Evolutionary conservation across 2,888 invertebrate genomes (phyloP).

Genomic region (Parnassius glacialis): DNA sequence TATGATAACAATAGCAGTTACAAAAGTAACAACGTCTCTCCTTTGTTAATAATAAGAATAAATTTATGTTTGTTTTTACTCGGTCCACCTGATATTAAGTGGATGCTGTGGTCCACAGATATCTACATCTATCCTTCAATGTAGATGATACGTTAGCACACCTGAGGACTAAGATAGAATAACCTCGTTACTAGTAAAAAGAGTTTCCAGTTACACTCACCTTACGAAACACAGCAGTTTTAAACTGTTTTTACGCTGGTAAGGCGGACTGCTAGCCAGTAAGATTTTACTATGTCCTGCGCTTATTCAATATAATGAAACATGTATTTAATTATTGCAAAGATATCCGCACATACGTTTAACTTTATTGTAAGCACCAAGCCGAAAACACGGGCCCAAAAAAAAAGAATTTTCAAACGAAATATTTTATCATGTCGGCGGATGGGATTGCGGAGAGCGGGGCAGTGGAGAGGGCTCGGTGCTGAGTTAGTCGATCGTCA

Average conservation of each 20-base stretch:
- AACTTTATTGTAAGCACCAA: constrained; percentile 12
- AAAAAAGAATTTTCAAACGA: constrained; percentile 33
- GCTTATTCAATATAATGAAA: background rate
- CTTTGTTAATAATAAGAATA: background rate
- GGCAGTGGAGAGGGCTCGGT: constrained; percentile 36
- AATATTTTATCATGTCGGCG: constrained; percentile 42
- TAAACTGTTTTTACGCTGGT: too few relatives aligned
- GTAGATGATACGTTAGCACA: too few relatives aligned
- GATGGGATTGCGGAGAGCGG: constrained; percentile 29
- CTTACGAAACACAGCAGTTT: too few relatives aligned
- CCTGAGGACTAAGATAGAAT: too few relatives aligned
- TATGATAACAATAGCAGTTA: background rate
- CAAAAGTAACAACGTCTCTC: background rate
- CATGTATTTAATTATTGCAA: constrained; percentile 8
- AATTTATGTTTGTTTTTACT: too few relatives aligned
- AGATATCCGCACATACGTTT: constrained; percentile 7
- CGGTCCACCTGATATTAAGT: too few relatives aligned
- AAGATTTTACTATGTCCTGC: too few relatives aligned
- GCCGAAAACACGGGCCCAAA: constrained; percentile 11
- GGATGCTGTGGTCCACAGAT: too few relatives aligned
- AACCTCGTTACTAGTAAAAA: too few relatives aligned
- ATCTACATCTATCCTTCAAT: too few relatives aligned
- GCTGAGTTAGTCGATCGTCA: constrained; percentile 74
- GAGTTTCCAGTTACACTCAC: too few relatives aligned
- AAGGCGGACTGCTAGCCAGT: too few relatives aligned